phyloP scores from a whole-genome alignment of 2,888 invertebrate species.

The Synanthedon myopaeformis region DNA sequence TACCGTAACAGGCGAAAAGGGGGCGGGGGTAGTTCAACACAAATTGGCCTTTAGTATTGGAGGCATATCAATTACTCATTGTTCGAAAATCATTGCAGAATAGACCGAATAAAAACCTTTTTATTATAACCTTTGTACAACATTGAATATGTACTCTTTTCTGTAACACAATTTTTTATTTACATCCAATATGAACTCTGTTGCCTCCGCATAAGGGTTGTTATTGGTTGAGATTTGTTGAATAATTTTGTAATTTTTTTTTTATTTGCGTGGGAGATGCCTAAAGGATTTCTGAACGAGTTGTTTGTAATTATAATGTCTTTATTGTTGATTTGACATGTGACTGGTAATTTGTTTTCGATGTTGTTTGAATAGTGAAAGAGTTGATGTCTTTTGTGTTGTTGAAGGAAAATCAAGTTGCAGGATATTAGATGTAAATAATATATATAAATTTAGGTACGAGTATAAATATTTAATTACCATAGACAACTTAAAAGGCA shows the following conservation, averaged over 20 bases:
- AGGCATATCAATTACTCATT: conserved; percentile 60
- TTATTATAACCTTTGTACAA: conserved; percentile 32
- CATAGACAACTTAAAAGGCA: too few species aligned
- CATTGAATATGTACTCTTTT: conserved; percentile 17
- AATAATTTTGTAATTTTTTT: background rate
- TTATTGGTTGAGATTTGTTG: background rate
- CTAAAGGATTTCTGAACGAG: conserved; percentile 17
- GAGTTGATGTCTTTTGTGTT: too few species aligned
- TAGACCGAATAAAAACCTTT: conserved; percentile 35
- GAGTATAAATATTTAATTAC: too few species aligned
- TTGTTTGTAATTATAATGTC: conserved; percentile 30
- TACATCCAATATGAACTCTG: background rate
- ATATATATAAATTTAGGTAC: too few species aligned
- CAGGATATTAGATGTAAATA: too few species aligned
- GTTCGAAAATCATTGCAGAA: conserved; percentile 41
- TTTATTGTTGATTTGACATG: conserved; percentile 20
- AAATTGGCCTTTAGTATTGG: conserved; percentile 44
- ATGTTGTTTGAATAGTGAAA: background rate
- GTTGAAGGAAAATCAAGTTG: too few species aligned
- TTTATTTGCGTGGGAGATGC: conserved; percentile 20
- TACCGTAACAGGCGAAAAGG: background rate
- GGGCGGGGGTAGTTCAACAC: background rate
- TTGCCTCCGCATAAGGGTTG: background rate
- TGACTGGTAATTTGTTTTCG: conserved; percentile 13
- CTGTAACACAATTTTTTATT: conserved; percentile 6